Evolutionary conservation across 2,888 invertebrate genomes (phyloP).

Genomic region (Chymomyza amoena): DNA sequence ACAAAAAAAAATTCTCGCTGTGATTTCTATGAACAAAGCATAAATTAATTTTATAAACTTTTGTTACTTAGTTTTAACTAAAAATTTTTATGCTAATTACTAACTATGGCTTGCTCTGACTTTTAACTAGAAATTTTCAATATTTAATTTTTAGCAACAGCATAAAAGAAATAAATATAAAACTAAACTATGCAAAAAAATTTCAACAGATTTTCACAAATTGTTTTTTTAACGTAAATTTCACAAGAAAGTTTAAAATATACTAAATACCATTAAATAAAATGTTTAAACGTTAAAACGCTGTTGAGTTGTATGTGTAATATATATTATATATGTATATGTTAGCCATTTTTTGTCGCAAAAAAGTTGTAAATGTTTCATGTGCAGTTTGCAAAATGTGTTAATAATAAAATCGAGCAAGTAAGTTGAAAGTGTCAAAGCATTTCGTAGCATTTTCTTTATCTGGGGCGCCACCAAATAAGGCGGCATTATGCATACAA

Average conservation of each 20-base stretch:
- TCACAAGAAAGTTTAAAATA: neutral
- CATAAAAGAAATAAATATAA: too few relatives aligned
- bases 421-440: conserved; percentile 24
- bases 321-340: neutral
- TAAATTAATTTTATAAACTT: conserved; percentile 58
- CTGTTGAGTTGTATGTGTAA: neutral
- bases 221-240: neutral
- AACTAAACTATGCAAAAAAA: neutral
- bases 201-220: neutral
- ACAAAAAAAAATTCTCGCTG: conserved; percentile 64
- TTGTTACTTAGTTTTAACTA: conserved; percentile 62
- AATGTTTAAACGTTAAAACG: neutral
- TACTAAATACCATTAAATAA: neutral
- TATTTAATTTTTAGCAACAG: neutral
- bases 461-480: neutral
- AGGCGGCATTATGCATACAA: too few relatives aligned
- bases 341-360: conserved; percentile 34
- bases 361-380: conserved; percentile 47
- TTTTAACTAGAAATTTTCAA: neutral
- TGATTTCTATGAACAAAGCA: conserved; percentile 64
- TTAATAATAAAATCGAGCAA: conserved; percentile 51
- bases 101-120: neutral
- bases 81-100: neutral
- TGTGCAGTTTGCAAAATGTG: conserved; percentile 32
- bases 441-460: neutral